Conservation (phyloP, 1,140 invertebrate genomes). For the Drosophila varians region DNA sequence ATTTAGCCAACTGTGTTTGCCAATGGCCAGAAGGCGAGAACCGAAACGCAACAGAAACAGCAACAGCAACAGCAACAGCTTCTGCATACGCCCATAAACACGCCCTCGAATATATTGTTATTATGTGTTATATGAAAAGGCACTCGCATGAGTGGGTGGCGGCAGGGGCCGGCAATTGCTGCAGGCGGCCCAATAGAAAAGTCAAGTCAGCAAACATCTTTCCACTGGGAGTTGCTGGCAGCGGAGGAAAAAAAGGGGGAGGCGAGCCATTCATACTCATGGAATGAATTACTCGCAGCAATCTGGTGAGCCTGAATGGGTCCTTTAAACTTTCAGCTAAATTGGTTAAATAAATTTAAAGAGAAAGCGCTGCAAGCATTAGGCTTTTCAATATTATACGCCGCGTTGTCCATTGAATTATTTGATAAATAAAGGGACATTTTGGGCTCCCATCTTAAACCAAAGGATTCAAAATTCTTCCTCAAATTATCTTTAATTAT, state of each 20-base stretch:
- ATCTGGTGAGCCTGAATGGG: neutral
- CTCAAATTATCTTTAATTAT: too few relatives aligned
- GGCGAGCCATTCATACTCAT: slow-evolving; percentile 6
- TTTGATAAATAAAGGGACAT: too few relatives aligned
- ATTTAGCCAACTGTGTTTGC: slow-evolving; percentile 67
- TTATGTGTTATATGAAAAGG: slow-evolving; percentile 72
- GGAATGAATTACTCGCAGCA: neutral
- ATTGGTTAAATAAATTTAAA: neutral
- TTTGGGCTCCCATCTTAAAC: too few relatives aligned
- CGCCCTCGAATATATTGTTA: slow-evolving; percentile 60
- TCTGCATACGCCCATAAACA: slow-evolving; percentile 28
- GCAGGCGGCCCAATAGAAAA: slow-evolving; percentile 32
- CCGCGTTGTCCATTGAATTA: neutral
- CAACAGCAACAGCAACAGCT: slow-evolving; percentile 39
- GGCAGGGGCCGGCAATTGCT: slow-evolving; percentile 13
- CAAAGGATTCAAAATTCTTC: neutral
- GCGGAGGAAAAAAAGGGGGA: neutral
- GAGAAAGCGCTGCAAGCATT: too few relatives aligned
- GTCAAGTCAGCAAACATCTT: slow-evolving; percentile 31
- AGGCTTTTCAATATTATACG: neutral
- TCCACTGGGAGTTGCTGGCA: slow-evolving; percentile 14
- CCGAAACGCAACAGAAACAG: slow-evolving; percentile 29
- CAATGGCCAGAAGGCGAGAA: slow-evolving; percentile 62
- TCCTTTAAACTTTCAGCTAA: neutral
- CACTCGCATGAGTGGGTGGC: slow-evolving; percentile 9